Evolutionary conservation across 2,113 vertebrate genomes (phyloP), one percentile per base, ranked within the genome.

Genomic region (Climacteris rufus): DNA sequence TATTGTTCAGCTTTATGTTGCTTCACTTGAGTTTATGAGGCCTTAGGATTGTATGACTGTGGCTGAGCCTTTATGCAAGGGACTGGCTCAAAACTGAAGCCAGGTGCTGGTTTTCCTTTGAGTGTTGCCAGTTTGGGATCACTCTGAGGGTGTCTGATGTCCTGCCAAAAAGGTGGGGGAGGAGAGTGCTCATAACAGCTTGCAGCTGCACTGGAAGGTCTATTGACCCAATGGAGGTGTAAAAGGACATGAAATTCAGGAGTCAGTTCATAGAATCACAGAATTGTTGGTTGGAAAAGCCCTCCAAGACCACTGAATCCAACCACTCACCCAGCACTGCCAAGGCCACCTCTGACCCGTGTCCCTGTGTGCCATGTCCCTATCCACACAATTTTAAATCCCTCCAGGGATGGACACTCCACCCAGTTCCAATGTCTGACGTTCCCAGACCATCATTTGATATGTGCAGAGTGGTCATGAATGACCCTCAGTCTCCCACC

Each of bases 11-110:
- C n/a, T 65, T 91, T 56, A 27, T 24, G 65, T 79, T 83, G 49
- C 83, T 89, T 91, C 6, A 3, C 64, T 90, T 87, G 64, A 53
- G 33, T 82, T 96, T 81, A 82, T 70, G 74, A 91, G 91, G 54
- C 44, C 49, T 88, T 42, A 24, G 68, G 52, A 75, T 71, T 87
- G 28, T 56, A 31, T 66, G 71, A 52, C 89, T 33, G 59, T 42
- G 63, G 18, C 33, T 82, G 33, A 61, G 35, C 49, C 40, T 64
- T 77, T 47, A 9, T 56, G 42, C 47, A 65, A 70, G 54, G 35
- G 28, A 27, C 21, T 0, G 2, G 33, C 61, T 90, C 63, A 76
- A 72, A 87, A 42, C 40, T 69, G 49, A 80, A 85, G 89, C 54
- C 61, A 40, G 50, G 33, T n/a, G 60, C 33, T 1, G 13, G 3